phyloP scores from a whole-genome alignment of 2,113 vertebrate genomes.

The Macheiramphus alcinus region DNA sequence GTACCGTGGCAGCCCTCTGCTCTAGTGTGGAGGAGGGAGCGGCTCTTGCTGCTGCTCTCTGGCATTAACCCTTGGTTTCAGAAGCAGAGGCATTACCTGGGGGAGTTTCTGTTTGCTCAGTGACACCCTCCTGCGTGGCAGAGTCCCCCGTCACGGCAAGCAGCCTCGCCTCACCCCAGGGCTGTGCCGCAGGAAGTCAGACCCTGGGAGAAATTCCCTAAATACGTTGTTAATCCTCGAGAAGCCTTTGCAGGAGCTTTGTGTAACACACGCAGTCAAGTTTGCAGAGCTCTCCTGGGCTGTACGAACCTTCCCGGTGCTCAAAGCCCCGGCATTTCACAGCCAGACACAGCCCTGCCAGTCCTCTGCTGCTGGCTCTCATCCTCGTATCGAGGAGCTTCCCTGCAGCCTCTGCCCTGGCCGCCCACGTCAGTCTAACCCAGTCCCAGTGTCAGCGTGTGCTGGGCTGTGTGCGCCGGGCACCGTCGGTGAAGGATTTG shows the following conservation, averaged over 20 bases:
- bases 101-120: neutral
- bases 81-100: neutral
- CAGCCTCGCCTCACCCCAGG: neutral
- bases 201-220: neutral
- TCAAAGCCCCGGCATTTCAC: accelerated
- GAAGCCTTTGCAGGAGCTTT: neutral
- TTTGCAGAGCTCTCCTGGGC: neutral
- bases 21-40: neutral
- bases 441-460: accelerated
- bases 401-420: neutral
- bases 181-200: neutral
- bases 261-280: accelerated
- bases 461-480: neutral
- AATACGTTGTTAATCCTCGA: neutral
- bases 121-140: accelerated
- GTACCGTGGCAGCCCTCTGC: neutral
- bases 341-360: neutral
- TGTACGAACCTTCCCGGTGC: neutral
- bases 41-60: neutral
- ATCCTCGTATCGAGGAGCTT: neutral
- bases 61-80: neutral
- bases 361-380: neutral
- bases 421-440: accelerated
- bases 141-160: accelerated
- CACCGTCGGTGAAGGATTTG: neutral